Percentiles rank a stretch among this genome's conserved stretches.
These are phyloP conservation scores for Anorthoa munda DNA, from an alignment of 2,888 invertebrate genomes.

Conservation along the genomic window DNA sequence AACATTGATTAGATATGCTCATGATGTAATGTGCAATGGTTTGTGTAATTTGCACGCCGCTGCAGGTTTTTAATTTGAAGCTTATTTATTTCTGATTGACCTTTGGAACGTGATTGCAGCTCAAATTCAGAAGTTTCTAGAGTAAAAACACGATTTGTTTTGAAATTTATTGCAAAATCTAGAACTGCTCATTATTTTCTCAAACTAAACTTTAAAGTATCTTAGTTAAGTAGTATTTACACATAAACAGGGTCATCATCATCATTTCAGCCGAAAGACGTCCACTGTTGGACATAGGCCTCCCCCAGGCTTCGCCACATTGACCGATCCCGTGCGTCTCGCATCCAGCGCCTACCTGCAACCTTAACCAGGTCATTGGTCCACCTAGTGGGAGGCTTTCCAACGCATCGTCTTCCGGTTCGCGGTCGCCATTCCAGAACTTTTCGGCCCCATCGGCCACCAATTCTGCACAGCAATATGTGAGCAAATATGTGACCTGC, in stretches of 20 bases:
- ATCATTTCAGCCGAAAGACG: too few relatives aligned
- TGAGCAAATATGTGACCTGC: too few relatives aligned
- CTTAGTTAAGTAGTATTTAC: background rate
- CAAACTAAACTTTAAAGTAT: background rate
- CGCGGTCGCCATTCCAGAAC: too few relatives aligned
- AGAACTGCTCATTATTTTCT: background rate
- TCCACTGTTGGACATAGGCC: too few relatives aligned
- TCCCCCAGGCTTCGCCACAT: too few relatives aligned
- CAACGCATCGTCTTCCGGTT: too few relatives aligned
- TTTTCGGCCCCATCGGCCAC: too few relatives aligned
- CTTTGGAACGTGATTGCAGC: conserved; percentile 11
- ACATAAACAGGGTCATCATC: background rate
- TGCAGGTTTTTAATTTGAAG: conserved; percentile 18
- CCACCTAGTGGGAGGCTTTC: too few relatives aligned
- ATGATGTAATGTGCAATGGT: conserved; percentile 42
- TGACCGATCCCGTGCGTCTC: too few relatives aligned
- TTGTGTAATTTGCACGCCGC: conserved; percentile 40
- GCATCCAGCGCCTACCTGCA: too few relatives aligned
- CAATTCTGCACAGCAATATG: too few relatives aligned
- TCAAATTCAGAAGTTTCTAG: conserved; percentile 10
- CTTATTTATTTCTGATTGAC: conserved; percentile 29
- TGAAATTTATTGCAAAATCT: background rate
- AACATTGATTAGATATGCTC: conserved; percentile 47
- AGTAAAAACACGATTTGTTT: conserved; percentile 1
- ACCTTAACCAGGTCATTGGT: too few relatives aligned